Conservation (phyloP, 2,888 invertebrate species). For the Acrobasis suavella region DNA sequence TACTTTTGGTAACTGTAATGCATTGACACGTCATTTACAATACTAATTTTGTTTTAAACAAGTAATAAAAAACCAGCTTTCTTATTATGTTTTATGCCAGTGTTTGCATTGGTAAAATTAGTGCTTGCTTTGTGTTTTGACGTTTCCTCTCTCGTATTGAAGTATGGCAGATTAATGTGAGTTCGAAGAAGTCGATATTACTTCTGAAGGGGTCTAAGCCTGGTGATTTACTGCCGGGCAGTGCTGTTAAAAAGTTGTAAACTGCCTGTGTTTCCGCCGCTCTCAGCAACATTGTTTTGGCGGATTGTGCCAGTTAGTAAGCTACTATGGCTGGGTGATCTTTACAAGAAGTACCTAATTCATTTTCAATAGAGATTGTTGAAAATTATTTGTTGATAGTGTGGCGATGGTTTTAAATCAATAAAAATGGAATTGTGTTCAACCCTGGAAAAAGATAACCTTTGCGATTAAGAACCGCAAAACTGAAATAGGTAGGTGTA, state of each 20-base stretch:
- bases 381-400: neutral
- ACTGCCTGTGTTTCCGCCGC: conserved; percentile 77
- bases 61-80: conserved; percentile 12
- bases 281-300: conserved; percentile 65
- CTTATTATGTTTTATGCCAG: conserved; percentile 33
- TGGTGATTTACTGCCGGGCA: conserved; percentile 75
- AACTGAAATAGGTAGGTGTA: no score
- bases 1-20: neutral
- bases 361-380: conserved; percentile 9
- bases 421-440: neutral
- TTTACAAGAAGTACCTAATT: neutral
- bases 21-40: neutral
- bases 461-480: no score
- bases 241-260: conserved; percentile 79
- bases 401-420: neutral
- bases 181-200: conserved; percentile 81
- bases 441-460: neutral
- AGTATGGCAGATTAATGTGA: conserved; percentile 78
- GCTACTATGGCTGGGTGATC: conserved; percentile 5
- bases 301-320: conserved; percentile 29
- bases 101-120: conserved; percentile 55
- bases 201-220: conserved; percentile 76
- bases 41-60: neutral
- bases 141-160: conserved; percentile 75
- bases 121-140: conserved; percentile 59